Base-by-base conservation (phyloP, 1,140 invertebrate species). In the Neuroterus valhalla region DNA sequence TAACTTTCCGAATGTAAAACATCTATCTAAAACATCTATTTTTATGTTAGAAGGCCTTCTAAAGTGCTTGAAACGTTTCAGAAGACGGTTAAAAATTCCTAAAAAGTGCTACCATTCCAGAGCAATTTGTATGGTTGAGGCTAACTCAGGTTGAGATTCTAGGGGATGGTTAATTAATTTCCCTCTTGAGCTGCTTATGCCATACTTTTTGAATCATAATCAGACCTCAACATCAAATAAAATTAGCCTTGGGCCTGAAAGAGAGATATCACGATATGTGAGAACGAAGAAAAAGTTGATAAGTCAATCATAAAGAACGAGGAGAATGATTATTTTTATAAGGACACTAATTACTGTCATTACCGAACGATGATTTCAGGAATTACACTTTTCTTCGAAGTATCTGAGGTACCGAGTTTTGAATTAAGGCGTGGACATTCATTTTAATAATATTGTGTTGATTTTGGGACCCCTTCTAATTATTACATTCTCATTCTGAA, bases 111-210 rank as follows among this genome's bases (percentile, higher is more conserved):
- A n/a, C 31, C 52, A 62, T 31, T 31, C 31, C 31, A 31, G 31
- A 31, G 31, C 8, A 62, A 62, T 62, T 62, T 62, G 11, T 62
- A 5, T 12, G 21, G 52, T 31, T 31, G 31, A 3, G 31, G 14
- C 52, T 15, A 12, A 62, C 12, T 62, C 52, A 62, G 23, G 52
- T 62, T 31, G 52, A 62, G 31, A 62, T 23, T 55, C 50, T 23
- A 55, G 10, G 52, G 23, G 23, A 62, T 62, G 52, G 31, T 62
- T 31, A 62, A 31, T 62, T 62, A 62, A 62, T 62, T 62, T 62
- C n/a, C 21, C 4, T 62, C 23, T 62, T 62, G 23, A 62, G n/a
- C 11, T 62, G 52, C 15, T 26, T 62, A 26, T 31, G 23, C 52
- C 12, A 26, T 14, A 31, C 31, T 48, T 62, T 15, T 15, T 15